phyloP scores from a whole-genome alignment of 2,113 vertebrate species.

The Brachyhypopomus occidentalis region DNA sequence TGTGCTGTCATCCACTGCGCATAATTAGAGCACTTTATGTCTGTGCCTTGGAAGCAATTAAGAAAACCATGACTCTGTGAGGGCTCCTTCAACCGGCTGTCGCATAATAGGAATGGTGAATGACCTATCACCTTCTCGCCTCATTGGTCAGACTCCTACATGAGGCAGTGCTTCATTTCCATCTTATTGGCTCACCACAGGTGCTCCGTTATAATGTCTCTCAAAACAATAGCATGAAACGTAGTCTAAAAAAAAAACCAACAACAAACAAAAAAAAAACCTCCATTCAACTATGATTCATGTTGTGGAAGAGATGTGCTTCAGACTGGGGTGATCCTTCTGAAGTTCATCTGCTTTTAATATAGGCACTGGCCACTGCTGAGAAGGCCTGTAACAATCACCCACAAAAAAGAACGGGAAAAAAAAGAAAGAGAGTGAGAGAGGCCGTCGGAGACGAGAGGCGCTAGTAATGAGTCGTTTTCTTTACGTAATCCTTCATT shows the following conservation, averaged over 20 bases:
- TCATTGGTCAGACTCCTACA: background rate
- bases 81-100: constrained; percentile 36
- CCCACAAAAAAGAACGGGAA: background rate
- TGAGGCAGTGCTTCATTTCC: constrained; percentile 27
- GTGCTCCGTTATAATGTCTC: constrained; percentile 3
- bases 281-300: constrained; percentile 43
- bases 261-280: background rate
- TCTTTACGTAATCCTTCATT: constrained; percentile 52
- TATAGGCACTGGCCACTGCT: constrained; percentile 19
- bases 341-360: constrained; percentile 55
- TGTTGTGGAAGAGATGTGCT: constrained; percentile 29
- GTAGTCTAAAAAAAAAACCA: background rate
- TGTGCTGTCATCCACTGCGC: background rate
- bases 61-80: constrained; percentile 6
- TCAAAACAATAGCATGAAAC: constrained; percentile 26
- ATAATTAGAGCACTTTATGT: constrained; percentile 41
- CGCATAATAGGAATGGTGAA: background rate
- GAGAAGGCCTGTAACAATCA: constrained; percentile 25
- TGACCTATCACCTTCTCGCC: constrained; percentile 10
- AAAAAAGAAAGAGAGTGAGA: background rate
- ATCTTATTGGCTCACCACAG: constrained; percentile 17
- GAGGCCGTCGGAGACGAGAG: constrained; percentile 42
- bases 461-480: constrained; percentile 52
- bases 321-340: constrained; percentile 22
- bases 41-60: constrained; percentile 31